These are phyloP conservation scores for Ciconia stormi DNA, from an alignment of 2,113 vertebrate species.

Conservation along the genomic window DNA sequence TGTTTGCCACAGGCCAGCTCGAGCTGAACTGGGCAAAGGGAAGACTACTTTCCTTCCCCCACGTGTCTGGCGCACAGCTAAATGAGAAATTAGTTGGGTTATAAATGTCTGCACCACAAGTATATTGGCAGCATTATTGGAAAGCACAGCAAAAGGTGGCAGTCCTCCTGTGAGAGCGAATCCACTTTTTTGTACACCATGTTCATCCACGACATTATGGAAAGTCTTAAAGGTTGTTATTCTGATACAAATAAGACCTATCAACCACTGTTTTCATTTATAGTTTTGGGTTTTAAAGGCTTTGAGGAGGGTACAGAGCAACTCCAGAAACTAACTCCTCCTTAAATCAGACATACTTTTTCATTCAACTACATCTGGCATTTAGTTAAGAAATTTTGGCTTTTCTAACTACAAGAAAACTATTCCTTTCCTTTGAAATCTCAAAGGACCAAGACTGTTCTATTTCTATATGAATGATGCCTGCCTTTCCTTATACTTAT, in stretches of 20 bases:
- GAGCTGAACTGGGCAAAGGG: background rate
- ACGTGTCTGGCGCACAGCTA: background rate
- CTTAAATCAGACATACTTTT: background rate
- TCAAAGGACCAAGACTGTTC: rapidly evolving
- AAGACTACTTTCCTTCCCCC: background rate
- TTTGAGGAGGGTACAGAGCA: background rate
- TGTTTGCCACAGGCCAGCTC: background rate
- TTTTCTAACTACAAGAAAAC: background rate
- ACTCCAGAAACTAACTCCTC: background rate
- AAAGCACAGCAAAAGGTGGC: background rate
- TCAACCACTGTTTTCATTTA: background rate
- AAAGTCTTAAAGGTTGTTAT: background rate
- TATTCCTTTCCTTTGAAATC: background rate
- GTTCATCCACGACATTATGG: rapidly evolving
- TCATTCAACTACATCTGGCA: too few species aligned
- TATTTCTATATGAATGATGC: rapidly evolving
- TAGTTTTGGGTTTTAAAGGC: background rate
- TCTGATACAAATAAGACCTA: background rate
- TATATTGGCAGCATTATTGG: background rate
- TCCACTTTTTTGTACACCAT: rapidly evolving
- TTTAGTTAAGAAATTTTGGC: background rate
- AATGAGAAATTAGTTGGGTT: background rate
- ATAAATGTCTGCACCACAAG: background rate
- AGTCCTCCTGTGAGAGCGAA: background rate
- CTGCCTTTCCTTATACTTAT: background rate